Percentiles rank a stretch among this genome's conserved stretches.
phyloP scores from a whole-genome alignment of 2,888 invertebrate genomes.

The Apamea epomidion region DNA sequence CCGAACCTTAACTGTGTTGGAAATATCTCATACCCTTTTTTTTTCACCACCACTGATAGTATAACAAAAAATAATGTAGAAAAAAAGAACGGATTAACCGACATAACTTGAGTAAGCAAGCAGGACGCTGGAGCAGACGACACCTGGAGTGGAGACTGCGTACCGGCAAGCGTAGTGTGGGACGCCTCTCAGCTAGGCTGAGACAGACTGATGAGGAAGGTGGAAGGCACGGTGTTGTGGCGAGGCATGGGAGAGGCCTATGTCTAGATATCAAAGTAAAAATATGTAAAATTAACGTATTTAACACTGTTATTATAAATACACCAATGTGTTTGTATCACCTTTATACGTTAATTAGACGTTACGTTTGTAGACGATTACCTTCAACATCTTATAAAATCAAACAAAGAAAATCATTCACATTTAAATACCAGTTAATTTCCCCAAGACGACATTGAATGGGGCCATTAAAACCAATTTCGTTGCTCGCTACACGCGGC shows the following conservation, averaged over 20 bases:
- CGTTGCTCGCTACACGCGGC: constrained; percentile 16
- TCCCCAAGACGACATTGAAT: constrained; percentile 24
- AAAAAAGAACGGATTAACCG: too few relatives aligned
- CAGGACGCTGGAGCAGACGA: too few relatives aligned
- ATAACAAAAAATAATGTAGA: too few relatives aligned
- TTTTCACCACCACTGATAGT: too few relatives aligned
- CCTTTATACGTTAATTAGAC: background rate
- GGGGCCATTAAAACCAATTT: constrained; percentile 46
- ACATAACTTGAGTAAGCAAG: too few relatives aligned
- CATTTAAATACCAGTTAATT: constrained; percentile 29
- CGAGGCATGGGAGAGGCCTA: rapidly evolving
- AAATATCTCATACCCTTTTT: too few relatives aligned
- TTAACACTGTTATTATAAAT: background rate
- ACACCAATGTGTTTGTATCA: background rate
- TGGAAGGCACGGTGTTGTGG: background rate
- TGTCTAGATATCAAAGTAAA: background rate
- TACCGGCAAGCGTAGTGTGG: too few relatives aligned
- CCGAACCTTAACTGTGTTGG: too few relatives aligned
- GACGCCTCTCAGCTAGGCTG: too few relatives aligned
- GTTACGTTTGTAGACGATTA: background rate
- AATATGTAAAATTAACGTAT: background rate
- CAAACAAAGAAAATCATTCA: background rate
- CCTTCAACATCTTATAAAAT: background rate
- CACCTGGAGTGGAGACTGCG: too few relatives aligned
- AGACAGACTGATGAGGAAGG: too few relatives aligned